phyloP scores from a whole-genome alignment of 2,797 vertebrate species.

The Loriculus beryllinus region DNA sequence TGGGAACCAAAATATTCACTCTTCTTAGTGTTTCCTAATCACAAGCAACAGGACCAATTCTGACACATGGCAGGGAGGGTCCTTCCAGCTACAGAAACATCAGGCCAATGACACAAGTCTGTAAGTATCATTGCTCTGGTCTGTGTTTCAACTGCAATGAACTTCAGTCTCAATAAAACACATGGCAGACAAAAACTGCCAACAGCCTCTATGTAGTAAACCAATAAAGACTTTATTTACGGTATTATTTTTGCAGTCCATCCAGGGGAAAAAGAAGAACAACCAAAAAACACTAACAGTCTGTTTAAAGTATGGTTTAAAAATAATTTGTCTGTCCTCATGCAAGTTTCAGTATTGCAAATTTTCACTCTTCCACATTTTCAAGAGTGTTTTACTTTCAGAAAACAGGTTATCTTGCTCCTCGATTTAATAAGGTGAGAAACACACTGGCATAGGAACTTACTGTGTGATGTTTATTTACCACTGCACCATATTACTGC shows the following conservation, averaged over 20 bases:
- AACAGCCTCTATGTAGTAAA: background rate
- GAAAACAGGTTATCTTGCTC: fast-evolving
- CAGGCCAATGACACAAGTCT: fast-evolving
- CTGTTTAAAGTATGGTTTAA: background rate
- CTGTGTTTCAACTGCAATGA: background rate
- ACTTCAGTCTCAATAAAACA: background rate
- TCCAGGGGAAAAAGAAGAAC: background rate
- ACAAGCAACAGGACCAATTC: background rate
- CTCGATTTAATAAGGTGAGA: background rate
- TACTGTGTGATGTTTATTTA: fast-evolving
- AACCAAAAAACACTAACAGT: background rate
- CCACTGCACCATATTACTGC: no score
- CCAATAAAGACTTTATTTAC: background rate
- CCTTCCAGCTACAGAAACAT: background rate
- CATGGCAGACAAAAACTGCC: background rate
- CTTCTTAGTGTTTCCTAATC: background rate
- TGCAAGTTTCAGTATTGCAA: background rate
- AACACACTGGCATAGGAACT: background rate
- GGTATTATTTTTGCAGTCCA: background rate
- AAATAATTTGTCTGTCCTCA: background rate
- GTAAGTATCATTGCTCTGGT: background rate
- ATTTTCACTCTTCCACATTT: background rate
- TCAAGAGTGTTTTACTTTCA: background rate
- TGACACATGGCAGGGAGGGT: fast-evolving
- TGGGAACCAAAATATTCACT: background rate